These are phyloP conservation scores for Chaenodraco wilsoni DNA, from an alignment of 2,797 vertebrate species.

Conservation along the genomic window DNA sequence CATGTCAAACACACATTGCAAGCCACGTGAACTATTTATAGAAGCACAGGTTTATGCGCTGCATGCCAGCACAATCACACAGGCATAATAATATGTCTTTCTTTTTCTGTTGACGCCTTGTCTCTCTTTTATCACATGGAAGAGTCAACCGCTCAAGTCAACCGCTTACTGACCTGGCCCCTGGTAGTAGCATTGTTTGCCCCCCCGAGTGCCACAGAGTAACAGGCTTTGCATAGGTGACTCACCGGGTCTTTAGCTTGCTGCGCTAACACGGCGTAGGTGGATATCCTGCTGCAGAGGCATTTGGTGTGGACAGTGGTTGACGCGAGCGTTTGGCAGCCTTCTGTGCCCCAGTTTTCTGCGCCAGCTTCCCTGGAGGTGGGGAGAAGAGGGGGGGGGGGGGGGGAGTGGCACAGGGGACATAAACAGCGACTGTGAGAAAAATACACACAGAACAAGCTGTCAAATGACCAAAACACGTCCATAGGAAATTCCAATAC, in stretches of 20 bases:
- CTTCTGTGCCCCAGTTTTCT: constrained; percentile 96
- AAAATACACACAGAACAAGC: constrained; percentile 26
- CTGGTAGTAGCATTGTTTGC: constrained; percentile 32
- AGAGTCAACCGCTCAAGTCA: constrained; percentile 5
- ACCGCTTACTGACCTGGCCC: constrained; percentile 45
- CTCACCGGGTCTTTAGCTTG: constrained; percentile 96
- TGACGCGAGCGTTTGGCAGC: constrained; percentile 95
- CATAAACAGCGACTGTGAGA: constrained; percentile 52
- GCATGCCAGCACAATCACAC: constrained; percentile 30
- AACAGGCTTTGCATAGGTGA: constrained; percentile 56
- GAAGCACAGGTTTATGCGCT: constrained; percentile 39
- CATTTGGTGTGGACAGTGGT: constrained; percentile 95
- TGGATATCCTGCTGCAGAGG: constrained; percentile 95
- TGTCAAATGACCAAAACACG: constrained; percentile 34
- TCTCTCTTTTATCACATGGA: constrained; percentile 23
- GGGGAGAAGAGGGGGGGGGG: constrained; percentile 47
- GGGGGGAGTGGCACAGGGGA: constrained; percentile 45
- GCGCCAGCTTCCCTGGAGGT: constrained; percentile 91
- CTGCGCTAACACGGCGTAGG: constrained; percentile 95
- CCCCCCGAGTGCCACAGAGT: constrained; percentile 35
- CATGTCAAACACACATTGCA: constrained; percentile 56
- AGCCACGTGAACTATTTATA: constrained; percentile 63
- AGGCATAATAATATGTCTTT: constrained; percentile 35
- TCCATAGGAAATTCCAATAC: constrained; percentile 10
- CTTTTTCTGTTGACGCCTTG: constrained; percentile 11